Evolutionary conservation across 1,140 invertebrate species (phyloP).

Genomic region (Microplitis demolitor): DNA sequence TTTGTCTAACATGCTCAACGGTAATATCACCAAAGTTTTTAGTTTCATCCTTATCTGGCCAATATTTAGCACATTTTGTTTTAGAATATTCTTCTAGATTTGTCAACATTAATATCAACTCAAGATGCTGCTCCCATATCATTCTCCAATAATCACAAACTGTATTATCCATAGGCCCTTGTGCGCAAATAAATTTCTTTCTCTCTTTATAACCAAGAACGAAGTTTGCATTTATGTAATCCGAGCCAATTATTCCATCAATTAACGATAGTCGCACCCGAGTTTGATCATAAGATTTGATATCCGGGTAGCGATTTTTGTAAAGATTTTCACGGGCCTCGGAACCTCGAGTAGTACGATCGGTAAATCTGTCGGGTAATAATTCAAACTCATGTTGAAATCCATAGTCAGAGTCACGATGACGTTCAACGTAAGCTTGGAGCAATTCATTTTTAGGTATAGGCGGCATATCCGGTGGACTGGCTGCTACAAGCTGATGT

Average conservation of each 20-base stretch:
- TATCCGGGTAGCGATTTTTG: constrained; percentile 88
- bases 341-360: constrained; percentile 83
- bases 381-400: constrained; percentile 88
- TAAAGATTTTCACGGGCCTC: constrained; percentile 86
- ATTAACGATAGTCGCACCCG: constrained; percentile 78
- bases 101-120: constrained; percentile 92
- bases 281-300: constrained; percentile 92
- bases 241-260: constrained; percentile 77
- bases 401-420: constrained; percentile 84
- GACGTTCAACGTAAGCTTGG: constrained; percentile 76
- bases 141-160: constrained; percentile 96
- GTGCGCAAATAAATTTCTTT: constrained; percentile 93
- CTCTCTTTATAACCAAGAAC: constrained; percentile 89
- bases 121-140: constrained; percentile 94
- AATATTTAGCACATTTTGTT: constrained; percentile 92
- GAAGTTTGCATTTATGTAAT: constrained; percentile 94
- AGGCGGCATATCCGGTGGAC: constrained; percentile 81
- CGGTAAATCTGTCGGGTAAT: constrained; percentile 83
- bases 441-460: constrained; percentile 74
- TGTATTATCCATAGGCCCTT: constrained; percentile 91
- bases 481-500: constrained; percentile 69
- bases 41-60: constrained; percentile 81
- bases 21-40: constrained; percentile 80
- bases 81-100: constrained; percentile 94
- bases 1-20: constrained; percentile 78